These are phyloP conservation scores for Lagopus leucura DNA, from an alignment of 2,113 vertebrate genomes.

Conservation along the genomic window DNA sequence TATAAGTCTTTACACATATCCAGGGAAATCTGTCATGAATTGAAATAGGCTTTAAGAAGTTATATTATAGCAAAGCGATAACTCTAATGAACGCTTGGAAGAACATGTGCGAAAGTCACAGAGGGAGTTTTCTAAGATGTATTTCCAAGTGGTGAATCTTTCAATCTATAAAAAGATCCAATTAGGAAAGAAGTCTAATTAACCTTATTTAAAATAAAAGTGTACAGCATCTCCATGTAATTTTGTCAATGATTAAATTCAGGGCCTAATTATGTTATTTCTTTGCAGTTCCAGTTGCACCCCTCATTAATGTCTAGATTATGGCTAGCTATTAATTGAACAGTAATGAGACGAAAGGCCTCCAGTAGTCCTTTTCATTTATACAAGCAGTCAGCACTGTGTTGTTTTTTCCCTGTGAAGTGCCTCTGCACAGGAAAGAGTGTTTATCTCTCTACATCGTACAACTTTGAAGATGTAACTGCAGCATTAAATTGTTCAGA, in stretches of 20 bases:
- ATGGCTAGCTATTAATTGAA: conserved; percentile 30
- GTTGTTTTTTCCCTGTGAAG: not conserved
- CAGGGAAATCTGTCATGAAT: not conserved
- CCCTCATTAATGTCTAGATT: conserved; percentile 36
- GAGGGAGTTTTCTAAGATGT: not conserved
- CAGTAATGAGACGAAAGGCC: conserved; percentile 24
- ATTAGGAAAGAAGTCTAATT: not conserved
- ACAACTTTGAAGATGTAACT: not conserved
- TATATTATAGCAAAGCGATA: not conserved
- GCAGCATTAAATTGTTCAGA: not conserved
- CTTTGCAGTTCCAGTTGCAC: conserved; percentile 24
- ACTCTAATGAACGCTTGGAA: not conserved
- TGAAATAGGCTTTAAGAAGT: not conserved
- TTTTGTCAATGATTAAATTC: conserved; percentile 17
- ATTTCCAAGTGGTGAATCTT: not conserved
- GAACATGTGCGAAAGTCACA: not conserved
- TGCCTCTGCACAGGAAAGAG: not conserved
- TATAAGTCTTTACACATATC: not conserved
- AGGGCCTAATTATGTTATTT: conserved; percentile 22
- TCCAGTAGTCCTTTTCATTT: not conserved
- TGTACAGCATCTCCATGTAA: not conserved
- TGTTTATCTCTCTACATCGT: not conserved
- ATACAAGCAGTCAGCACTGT: not conserved
- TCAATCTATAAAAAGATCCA: not conserved
- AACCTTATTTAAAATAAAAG: conserved; percentile 7